Base-by-base conservation (phyloP, 2,113 vertebrate genomes). In the Egretta garzetta region DNA sequence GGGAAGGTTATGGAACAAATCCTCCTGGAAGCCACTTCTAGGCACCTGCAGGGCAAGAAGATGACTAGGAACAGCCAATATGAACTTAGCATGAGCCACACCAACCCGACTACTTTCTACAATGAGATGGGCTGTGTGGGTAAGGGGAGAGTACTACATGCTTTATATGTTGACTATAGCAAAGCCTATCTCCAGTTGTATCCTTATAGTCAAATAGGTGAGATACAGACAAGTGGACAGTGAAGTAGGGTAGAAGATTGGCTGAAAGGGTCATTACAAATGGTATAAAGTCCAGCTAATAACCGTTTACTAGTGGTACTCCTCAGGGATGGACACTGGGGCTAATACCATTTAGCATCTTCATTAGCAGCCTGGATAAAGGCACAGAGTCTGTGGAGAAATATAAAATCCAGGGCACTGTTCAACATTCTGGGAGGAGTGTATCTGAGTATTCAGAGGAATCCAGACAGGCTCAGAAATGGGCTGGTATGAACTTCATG, bases 371-470 rank as follows among this genome's bases (percentile, higher is more conserved):
- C 15, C 12, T 45, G 2, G 12, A 45, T 64, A 75, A 71, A 18
- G 12, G 14, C n/a, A 53, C 3, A 67, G 15, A 47, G 27, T 22
- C 52, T 50, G 39, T 3, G 7, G 27, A 64, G 28, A 71, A 50
- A 41, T 20, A 62, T 4, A 76, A 77, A 67, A 71, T n/a, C 21
- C 17, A 56, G 26, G 53, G 32, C 55, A 55, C 18, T 47, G 8
- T 35, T 86, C n/a, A 60, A 52, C 9, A 39, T 22, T 37, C 5
- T 1, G 1, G 4, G 11, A 15, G 8, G 9, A 2, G 13, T 4
- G 14, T 10, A 39, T 26, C 9, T 4, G 13, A 10, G 8, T 43
- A 55, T 49, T 49, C 53, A 79, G 20, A 73, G 47, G 66, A 66
- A 77, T 21, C 21, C 75, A 86, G 21, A n/a, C 0, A 35, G 33